Conservation (phyloP, 2,797 vertebrate genomes). For the Phalanger gymnotis region DNA sequence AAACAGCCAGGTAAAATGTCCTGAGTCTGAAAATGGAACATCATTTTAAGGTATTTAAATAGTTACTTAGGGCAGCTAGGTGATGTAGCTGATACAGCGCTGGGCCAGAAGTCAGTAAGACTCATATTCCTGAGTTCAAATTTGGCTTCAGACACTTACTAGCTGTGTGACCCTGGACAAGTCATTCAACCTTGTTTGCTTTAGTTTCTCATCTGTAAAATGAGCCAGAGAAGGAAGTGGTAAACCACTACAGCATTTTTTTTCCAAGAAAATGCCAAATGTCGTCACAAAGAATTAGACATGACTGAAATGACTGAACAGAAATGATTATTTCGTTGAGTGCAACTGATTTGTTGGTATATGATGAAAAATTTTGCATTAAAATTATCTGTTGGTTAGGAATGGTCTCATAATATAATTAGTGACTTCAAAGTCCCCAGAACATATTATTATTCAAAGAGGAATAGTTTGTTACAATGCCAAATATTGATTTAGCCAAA, state of each 20-base stretch:
- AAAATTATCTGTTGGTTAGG: constrained; percentile 3
- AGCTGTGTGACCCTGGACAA: background rate
- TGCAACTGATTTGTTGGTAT: background rate
- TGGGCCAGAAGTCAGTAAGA: background rate
- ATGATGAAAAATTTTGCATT: constrained; percentile 7
- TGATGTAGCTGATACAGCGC: background rate
- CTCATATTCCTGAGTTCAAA: background rate
- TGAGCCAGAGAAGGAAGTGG: background rate
- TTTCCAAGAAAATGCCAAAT: background rate
- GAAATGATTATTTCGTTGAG: background rate
- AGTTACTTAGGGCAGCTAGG: background rate
- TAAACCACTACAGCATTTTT: background rate
- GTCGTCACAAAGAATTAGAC: background rate
- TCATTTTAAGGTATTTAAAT: constrained; percentile 28
- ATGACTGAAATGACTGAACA: background rate
- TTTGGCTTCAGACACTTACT: background rate
- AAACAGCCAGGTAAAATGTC: background rate
- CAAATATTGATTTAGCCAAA: background rate
- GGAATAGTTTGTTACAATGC: background rate
- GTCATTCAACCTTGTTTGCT: background rate
- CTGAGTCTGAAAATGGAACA: background rate
- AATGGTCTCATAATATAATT: background rate
- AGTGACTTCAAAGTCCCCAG: background rate
- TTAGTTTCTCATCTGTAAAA: background rate
- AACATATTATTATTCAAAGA: background rate